phyloP scores from a whole-genome alignment of 2,113 vertebrate species.

The Neolamprologus modestus region DNA sequence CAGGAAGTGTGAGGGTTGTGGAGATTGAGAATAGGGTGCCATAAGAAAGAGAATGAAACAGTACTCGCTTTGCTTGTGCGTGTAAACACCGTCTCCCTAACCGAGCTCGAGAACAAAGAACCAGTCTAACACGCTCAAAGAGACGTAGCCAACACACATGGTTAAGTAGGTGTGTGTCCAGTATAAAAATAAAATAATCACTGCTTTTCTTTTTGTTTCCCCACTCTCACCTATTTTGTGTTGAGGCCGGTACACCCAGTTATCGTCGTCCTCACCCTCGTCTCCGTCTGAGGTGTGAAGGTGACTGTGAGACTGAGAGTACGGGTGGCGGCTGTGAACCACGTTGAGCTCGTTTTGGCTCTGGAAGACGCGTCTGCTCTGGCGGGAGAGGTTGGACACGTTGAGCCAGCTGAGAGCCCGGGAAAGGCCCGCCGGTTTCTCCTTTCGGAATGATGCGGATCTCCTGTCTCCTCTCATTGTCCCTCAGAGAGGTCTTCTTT shows the following conservation, averaged over 20 bases:
- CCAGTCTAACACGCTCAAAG: background rate
- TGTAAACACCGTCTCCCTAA: conserved; percentile 37
- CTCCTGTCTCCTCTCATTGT: conserved; percentile 86
- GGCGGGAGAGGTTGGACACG: conserved; percentile 83
- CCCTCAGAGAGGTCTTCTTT: background rate
- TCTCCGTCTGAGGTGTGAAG: conserved; percentile 42
- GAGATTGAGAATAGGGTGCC: conserved; percentile 14
- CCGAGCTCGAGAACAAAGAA: background rate
- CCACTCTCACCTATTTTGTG: conserved; percentile 82
- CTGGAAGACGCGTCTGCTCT: conserved; percentile 85
- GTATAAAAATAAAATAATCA: background rate
- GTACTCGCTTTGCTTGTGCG: conserved; percentile 9
- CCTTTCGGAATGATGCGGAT: conserved; percentile 75
- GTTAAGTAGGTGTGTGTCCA: background rate
- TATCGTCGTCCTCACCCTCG: conserved; percentile 72
- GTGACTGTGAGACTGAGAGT: conserved; percentile 26
- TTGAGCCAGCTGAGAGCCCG: conserved; percentile 91
- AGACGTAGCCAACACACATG: background rate
- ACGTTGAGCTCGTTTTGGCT: conserved; percentile 84
- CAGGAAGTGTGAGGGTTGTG: conserved; percentile 22
- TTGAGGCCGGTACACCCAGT: conserved; percentile 82
- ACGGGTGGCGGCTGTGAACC: conserved; percentile 24
- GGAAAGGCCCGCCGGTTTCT: conserved; percentile 76
- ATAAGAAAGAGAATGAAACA: conserved; percentile 31
- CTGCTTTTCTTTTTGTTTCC: background rate